Percentiles rank a stretch among this genome's conserved stretches.
Conservation (phyloP, 2,113 vertebrate genomes). For the Tachycineta bicolor region DNA sequence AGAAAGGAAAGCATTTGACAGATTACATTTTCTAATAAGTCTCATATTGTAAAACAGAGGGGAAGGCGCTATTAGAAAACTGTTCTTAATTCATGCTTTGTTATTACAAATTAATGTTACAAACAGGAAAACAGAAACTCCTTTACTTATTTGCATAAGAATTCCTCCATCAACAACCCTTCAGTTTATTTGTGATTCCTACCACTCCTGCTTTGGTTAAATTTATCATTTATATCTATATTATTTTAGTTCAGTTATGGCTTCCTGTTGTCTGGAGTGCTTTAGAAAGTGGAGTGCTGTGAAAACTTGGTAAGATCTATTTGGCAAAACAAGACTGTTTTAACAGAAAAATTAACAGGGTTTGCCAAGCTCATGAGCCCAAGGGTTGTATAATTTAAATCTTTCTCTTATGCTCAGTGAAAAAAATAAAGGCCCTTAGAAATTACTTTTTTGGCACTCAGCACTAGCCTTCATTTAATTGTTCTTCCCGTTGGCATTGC, state of each 20-base stretch:
- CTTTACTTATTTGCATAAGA: not conserved
- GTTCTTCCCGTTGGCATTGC: slow-evolving; percentile 10
- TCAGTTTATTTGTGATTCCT: not conserved
- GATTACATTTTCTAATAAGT: slow-evolving; percentile 13
- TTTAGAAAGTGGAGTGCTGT: not conserved
- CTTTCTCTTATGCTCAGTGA: not conserved
- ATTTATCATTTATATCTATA: not conserved
- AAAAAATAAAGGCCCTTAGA: not conserved
- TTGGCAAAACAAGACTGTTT: not conserved
- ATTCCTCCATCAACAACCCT: not conserved
- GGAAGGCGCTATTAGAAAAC: not conserved
- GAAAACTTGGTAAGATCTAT: slow-evolving; percentile 6
- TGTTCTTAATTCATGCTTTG: slow-evolving; percentile 1
- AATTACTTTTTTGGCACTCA: slow-evolving; percentile 11
- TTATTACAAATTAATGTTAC: slow-evolving; percentile 41
- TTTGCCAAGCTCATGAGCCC: slow-evolving; percentile 32
- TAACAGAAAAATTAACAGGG: not conserved
- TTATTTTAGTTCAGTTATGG: not conserved
- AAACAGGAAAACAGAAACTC: slow-evolving; percentile 30
- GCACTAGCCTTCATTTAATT: not conserved
- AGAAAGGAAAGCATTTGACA: slow-evolving; percentile 14
- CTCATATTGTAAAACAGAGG: slow-evolving; percentile 19
- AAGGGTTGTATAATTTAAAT: slow-evolving; percentile 36
- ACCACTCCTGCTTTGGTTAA: not conserved
- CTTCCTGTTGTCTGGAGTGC: not conserved